Conservation (phyloP, 1,140 invertebrate genomes). For the Pygmarrhopalites habei region DNA sequence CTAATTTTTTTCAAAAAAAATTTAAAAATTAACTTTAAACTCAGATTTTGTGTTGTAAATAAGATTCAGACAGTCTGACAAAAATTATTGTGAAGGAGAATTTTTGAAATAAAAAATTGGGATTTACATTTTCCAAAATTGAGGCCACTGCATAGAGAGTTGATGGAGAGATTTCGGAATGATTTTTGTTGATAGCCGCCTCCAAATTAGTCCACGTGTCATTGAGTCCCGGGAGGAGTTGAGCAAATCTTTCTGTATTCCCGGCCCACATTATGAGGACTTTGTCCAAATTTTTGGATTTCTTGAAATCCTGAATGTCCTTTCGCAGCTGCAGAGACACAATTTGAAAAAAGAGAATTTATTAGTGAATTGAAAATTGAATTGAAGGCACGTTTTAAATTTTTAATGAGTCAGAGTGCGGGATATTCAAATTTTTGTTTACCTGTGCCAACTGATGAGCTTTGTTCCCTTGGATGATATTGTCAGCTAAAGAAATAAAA, state of each 20-base stretch:
- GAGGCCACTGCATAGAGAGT: constrained; percentile 87
- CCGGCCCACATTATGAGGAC: constrained; percentile 92
- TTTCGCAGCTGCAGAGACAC: constrained; percentile 64
- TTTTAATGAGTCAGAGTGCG: too few relatives aligned
- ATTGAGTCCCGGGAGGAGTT: constrained; percentile 70
- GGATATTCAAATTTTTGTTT: too few relatives aligned
- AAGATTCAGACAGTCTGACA: too few relatives aligned
- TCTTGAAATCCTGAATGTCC: constrained; percentile 78
- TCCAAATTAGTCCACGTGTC: constrained; percentile 75
- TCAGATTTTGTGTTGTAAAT: too few relatives aligned
- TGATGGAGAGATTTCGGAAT: constrained; percentile 83
- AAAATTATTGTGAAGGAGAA: too few relatives aligned
- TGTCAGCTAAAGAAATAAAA: too few relatives aligned
- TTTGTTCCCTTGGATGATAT: constrained; percentile 51
- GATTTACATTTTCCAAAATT: constrained; percentile 79
- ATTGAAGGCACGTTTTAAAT: too few relatives aligned
- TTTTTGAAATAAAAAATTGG: too few relatives aligned
- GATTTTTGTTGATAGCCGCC: constrained; percentile 62
- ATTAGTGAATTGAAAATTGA: too few relatives aligned
- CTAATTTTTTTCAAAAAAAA: too few relatives aligned
- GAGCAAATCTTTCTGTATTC: constrained; percentile 85
- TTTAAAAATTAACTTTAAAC: too few relatives aligned
- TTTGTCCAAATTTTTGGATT: constrained; percentile 58
- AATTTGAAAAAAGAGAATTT: too few relatives aligned
- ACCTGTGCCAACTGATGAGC: constrained; percentile 65